Conservation (phyloP, 2,797 vertebrate genomes). For the Stomatorhinus walkeri region DNA sequence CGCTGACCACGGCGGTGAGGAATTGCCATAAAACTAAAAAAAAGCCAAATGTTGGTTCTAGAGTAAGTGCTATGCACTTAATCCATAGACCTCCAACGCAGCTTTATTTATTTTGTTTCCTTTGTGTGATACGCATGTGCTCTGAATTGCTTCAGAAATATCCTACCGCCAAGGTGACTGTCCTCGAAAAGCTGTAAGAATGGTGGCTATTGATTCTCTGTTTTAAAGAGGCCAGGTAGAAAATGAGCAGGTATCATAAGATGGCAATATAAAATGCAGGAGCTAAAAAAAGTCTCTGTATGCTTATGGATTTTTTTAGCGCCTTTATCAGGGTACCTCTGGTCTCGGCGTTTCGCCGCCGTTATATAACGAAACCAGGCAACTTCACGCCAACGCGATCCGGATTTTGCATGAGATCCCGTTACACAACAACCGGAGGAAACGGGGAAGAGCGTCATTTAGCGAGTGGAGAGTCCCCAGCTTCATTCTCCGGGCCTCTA, state of each 20-base stretch:
- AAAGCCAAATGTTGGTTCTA: background rate
- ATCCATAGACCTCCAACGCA: background rate
- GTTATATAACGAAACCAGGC: slow-evolving; percentile 18
- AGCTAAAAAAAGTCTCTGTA: background rate
- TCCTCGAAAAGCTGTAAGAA: background rate
- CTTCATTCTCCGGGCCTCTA: background rate
- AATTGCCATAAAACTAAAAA: background rate
- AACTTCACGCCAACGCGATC: slow-evolving; percentile 42
- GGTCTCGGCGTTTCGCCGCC: slow-evolving; percentile 5
- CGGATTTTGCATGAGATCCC: slow-evolving; percentile 43
- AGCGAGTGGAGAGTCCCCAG: background rate
- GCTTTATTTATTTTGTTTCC: background rate
- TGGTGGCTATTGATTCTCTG: background rate
- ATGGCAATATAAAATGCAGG: background rate
- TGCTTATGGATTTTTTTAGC: background rate
- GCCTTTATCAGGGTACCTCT: background rate
- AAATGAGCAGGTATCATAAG: background rate
- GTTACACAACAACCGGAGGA: slow-evolving; percentile 33
- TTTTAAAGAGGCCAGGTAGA: background rate
- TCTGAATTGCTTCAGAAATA: background rate
- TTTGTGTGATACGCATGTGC: background rate
- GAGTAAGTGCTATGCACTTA: background rate
- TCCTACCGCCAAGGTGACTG: background rate
- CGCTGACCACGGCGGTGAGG: background rate
- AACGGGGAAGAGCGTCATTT: slow-evolving; percentile 23